Evolutionary conservation across 1,140 invertebrate species (phyloP).

Genomic region (Drosophila nigromelanica): DNA sequence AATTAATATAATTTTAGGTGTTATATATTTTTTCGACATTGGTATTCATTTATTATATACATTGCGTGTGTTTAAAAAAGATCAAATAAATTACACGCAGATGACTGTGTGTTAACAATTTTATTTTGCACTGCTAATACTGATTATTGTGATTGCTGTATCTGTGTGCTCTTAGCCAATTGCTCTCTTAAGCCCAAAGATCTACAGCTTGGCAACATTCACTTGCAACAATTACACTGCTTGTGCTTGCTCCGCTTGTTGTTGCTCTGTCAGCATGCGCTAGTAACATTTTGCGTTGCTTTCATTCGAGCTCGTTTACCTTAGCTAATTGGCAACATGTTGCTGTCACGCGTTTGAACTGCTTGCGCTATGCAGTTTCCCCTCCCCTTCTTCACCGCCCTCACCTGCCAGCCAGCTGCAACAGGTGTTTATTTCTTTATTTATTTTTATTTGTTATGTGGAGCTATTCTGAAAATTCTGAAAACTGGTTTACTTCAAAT

Average conservation of each 20-base stretch:
- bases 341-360: neutral
- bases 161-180: neutral
- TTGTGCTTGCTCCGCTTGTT: too few relatives aligned
- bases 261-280: too few relatives aligned
- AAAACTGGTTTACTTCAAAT: conserved; percentile 24
- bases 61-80: too few relatives aligned
- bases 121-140: neutral
- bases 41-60: too few relatives aligned
- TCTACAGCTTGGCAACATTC: neutral
- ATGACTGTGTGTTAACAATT: too few relatives aligned
- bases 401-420: neutral
- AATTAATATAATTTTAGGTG: too few relatives aligned
- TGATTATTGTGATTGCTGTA: too few relatives aligned
- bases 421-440: conserved; percentile 58
- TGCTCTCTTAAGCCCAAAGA: neutral
- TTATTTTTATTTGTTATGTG: conserved; percentile 14
- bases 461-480: conserved; percentile 16
- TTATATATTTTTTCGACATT: too few relatives aligned
- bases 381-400: neutral
- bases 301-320: neutral
- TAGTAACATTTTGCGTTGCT: conserved; percentile 18
- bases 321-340: conserved; percentile 32
- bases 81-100: too few relatives aligned
- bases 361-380: conserved; percentile 18
- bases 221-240: neutral